These are phyloP conservation scores for Lagopus leucura DNA, from an alignment of 2,113 vertebrate genomes.

Conservation along the genomic window DNA sequence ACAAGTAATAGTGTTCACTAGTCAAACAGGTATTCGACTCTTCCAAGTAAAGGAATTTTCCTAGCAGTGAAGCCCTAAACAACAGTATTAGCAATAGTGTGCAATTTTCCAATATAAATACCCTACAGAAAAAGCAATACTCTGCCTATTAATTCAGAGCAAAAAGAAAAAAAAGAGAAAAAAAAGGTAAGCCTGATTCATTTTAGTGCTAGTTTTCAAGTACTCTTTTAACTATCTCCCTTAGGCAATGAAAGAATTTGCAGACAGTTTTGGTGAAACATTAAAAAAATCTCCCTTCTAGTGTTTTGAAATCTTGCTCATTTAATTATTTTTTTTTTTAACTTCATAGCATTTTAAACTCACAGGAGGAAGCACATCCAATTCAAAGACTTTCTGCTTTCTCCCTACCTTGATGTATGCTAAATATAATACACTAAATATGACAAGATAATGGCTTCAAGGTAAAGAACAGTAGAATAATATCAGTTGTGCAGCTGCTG, in stretches of 20 bases:
- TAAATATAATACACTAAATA: background rate
- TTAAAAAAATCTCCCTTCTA: background rate
- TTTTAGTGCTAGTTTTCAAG: background rate
- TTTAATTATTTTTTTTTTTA: background rate
- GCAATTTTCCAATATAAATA: background rate
- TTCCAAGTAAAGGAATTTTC: background rate
- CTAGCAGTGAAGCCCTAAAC: background rate
- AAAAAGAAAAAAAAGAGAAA: background rate
- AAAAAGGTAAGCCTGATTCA: background rate
- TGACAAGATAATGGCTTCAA: background rate
- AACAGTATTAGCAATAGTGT: background rate
- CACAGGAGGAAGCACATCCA: background rate
- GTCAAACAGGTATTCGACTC: background rate
- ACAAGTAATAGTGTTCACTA: background rate
- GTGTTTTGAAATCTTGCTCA: background rate
- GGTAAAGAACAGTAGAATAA: background rate
- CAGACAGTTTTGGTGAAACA: background rate
- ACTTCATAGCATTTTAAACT: background rate
- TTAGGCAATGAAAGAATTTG: conserved; percentile 2
- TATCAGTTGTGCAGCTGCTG: background rate
- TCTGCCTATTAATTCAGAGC: background rate
- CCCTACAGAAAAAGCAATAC: background rate
- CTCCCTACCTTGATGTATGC: background rate
- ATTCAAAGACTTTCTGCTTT: background rate
- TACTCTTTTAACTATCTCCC: background rate